Conservation (phyloP, 2,797 vertebrate genomes). For the Brachymystax lenok region DNA sequence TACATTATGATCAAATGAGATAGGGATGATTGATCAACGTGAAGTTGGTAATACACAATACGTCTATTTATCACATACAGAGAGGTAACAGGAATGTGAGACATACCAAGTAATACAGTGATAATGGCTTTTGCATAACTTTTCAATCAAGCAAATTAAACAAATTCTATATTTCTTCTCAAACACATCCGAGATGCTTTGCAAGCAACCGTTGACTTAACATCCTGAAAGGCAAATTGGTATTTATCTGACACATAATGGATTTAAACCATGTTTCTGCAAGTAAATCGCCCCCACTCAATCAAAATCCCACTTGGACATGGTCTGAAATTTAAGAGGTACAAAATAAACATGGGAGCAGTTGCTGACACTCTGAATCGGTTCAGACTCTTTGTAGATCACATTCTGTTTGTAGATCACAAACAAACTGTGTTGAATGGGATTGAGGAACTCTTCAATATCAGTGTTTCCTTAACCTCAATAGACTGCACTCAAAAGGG, state of each 20-base stretch:
- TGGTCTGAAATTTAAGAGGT: constrained; percentile 1
- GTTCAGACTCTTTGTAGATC: not conserved
- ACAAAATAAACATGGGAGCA: not conserved
- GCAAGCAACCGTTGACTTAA: not conserved
- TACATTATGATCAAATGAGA: not conserved
- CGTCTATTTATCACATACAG: not conserved
- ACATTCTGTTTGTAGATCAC: constrained; percentile 2
- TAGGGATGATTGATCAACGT: not conserved
- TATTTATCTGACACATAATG: not conserved
- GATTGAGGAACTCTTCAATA: not conserved
- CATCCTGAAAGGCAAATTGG: not conserved
- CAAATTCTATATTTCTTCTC: not conserved
- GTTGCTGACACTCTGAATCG: not conserved
- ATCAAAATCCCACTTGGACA: constrained; percentile 4
- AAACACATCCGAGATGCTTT: not conserved
- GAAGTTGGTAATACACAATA: not conserved
- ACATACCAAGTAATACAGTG: not conserved
- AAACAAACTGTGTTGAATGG: constrained; percentile 1
- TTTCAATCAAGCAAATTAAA: not conserved
- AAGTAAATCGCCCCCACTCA: constrained; percentile 3
- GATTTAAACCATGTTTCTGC: constrained; percentile 2
- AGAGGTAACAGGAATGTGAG: constrained; percentile 2
- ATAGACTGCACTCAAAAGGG: not conserved
- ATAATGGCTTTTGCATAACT: not conserved
- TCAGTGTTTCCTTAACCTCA: not conserved